phyloP scores from a whole-genome alignment of 1,140 invertebrate genomes.

The Delia radicum region DNA sequence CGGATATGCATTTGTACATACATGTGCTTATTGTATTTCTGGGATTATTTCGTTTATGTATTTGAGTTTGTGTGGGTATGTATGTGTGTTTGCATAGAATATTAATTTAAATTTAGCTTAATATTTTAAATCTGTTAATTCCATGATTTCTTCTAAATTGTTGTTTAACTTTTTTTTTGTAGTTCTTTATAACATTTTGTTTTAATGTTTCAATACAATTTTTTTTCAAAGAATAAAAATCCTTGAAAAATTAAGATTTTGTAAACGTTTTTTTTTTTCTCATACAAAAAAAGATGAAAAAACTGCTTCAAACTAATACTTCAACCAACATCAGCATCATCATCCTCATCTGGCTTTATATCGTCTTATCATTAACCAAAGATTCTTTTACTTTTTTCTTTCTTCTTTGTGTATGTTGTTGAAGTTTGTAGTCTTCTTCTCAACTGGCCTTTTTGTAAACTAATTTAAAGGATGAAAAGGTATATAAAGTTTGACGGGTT shows the following conservation, averaged over 20 bases:
- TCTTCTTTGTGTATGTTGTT: background rate
- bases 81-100: no score
- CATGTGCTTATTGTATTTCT: no score
- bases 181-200: background rate
- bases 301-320: background rate
- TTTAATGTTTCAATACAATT: no score
- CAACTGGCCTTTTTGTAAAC: background rate
- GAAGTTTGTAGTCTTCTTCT: background rate
- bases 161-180: background rate
- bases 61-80: no score
- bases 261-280: background rate
- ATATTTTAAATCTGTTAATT: background rate
- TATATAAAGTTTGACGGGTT: no score
- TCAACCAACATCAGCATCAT: background rate
- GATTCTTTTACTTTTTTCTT: background rate
- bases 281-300: background rate
- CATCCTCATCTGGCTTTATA: no score
- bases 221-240: background rate
- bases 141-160: background rate
- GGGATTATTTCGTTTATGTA: no score
- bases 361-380: background rate
- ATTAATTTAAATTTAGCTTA: no score
- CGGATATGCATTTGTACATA: no score
- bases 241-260: background rate
- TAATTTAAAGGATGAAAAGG: no score